Evolutionary conservation across 2,888 invertebrate genomes (phyloP).

Genomic region (Stegana nigrithorax): DNA sequence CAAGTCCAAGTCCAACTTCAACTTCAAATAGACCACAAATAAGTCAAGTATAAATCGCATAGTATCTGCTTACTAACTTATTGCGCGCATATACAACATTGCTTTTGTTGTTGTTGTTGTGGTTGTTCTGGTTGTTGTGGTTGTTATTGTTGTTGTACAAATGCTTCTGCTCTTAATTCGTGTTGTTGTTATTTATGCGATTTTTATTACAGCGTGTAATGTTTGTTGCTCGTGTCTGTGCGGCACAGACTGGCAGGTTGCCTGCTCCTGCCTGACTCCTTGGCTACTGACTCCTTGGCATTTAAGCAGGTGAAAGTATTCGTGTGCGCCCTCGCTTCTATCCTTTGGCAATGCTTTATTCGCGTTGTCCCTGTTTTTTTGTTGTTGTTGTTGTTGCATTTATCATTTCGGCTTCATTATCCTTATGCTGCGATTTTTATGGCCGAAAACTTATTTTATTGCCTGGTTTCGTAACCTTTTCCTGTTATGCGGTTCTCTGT

Average conservation of each 20-base stretch:
- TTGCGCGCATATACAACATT: too few species aligned
- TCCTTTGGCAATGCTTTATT: conserved; percentile 32
- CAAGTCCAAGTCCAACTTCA: conserved; percentile 20
- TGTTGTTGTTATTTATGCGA: conserved; percentile 50
- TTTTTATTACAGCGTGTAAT: conserved; percentile 50
- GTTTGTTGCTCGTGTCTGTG: conserved; percentile 22
- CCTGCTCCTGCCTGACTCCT: conserved; percentile 27
- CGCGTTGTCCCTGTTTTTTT: neutral
- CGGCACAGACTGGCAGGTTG: conserved; percentile 43
- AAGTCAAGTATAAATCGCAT: conserved; percentile 17
- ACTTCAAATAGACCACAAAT: conserved; percentile 1
- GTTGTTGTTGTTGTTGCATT: neutral
- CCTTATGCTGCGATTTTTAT: conserved; percentile 2
- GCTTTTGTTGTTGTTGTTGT: conserved; percentile 11
- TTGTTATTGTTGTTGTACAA: conserved; percentile 16
- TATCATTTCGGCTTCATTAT: conserved; percentile 10
- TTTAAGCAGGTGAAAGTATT: neutral
- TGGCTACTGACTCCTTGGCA: neutral
- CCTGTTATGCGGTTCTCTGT: conserved; percentile 45
- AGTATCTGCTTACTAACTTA: conserved; percentile 21
- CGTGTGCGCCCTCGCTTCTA: conserved; percentile 42
- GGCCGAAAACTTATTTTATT: conserved; percentile 13
- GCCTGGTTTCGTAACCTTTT: conserved; percentile 13
- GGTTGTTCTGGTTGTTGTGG: conserved; percentile 35
- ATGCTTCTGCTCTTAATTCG: conserved; percentile 43